Conservation (phyloP, 2,888 invertebrate species). For the Eupithecia vulgata region DNA sequence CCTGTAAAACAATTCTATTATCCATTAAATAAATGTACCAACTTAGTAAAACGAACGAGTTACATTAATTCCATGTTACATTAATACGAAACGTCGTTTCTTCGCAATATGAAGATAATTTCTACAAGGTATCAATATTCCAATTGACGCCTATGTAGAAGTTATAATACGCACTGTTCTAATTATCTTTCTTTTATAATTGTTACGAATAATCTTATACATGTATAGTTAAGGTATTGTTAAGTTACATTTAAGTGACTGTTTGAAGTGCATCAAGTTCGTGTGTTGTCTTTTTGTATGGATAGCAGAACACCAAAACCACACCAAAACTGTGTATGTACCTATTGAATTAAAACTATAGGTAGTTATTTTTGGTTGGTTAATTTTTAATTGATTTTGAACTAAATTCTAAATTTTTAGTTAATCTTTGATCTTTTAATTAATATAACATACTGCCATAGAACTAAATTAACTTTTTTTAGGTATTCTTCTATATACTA, state of each 20-base stretch:
- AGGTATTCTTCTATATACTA: not conserved
- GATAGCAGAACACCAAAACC: not conserved
- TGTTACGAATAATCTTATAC: slow-evolving; percentile 53
- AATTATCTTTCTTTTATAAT: slow-evolving; percentile 44
- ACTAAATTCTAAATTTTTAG: no score
- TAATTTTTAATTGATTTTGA: no score
- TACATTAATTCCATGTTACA: slow-evolving; percentile 23
- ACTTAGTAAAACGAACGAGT: slow-evolving; percentile 21
- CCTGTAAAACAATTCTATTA: not conserved
- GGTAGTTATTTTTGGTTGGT: not conserved
- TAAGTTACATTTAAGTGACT: slow-evolving; percentile 73
- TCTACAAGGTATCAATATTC: slow-evolving; percentile 50
- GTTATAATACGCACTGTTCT: slow-evolving; percentile 52
- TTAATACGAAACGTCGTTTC: not conserved
- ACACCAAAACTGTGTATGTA: not conserved
- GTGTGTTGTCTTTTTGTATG: slow-evolving; percentile 10
- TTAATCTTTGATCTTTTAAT: no score
- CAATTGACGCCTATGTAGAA: slow-evolving; percentile 50
- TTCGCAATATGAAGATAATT: not conserved
- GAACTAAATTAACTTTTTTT: not conserved
- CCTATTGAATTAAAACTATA: not conserved
- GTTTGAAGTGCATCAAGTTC: slow-evolving; percentile 51
- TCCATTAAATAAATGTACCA: not conserved
- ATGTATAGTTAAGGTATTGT: slow-evolving; percentile 60
- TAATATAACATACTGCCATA: not conserved